Evolutionary conservation across 2,797 vertebrate genomes (phyloP), one percentile per base, ranked within the genome.

Genomic region (Acipenser oxyrinchus): DNA sequence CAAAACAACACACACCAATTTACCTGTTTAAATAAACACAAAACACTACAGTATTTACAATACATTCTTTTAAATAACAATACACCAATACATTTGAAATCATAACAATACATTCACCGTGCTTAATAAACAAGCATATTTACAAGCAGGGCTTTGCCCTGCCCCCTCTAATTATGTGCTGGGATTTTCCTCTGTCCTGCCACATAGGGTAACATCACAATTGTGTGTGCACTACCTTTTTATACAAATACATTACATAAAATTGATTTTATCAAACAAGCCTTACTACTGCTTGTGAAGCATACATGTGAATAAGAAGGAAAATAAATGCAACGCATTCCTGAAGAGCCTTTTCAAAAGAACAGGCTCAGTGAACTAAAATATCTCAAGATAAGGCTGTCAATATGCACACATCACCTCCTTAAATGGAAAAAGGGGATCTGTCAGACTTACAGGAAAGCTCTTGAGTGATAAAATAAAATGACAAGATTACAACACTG

Each of bases 381-480:
- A 81, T 82, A 86, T 69, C 69, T 66, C 1, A n/a, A 7, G 64
- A 77, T 68, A 74, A 73, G 71, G 18, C 66, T 68, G 72, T 74
- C 75, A 70, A 62, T 68, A 53, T 68, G 62, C 7, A 18, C 10
- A 9, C 15, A 48, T 64, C 64, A 73, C n/a, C 57, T 69, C 82
- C 85, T 79, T 81, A 86, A 82, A 84, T 72, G 85, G 72, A 70
- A 77, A 77, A 74, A 72, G 48, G 71, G 48, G 63, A 49, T 11
- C 62, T 71, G 62, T 52, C n/a, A 62, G 18, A 62, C 60, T 62
- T 8, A 4, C 60, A 62, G 18, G 9, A 65, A 73, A 8, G 10
- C 69, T 69, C 70, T 76, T 68, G 62, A 74, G 71, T 70, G 75
- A 79, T 81, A 79, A 70, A 73, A 68, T 67, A 73, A 65, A 18